Evolutionary conservation across 1,140 invertebrate species (phyloP), one percentile per base, ranked within the genome.

Genomic region (Drosophila serrata): DNA sequence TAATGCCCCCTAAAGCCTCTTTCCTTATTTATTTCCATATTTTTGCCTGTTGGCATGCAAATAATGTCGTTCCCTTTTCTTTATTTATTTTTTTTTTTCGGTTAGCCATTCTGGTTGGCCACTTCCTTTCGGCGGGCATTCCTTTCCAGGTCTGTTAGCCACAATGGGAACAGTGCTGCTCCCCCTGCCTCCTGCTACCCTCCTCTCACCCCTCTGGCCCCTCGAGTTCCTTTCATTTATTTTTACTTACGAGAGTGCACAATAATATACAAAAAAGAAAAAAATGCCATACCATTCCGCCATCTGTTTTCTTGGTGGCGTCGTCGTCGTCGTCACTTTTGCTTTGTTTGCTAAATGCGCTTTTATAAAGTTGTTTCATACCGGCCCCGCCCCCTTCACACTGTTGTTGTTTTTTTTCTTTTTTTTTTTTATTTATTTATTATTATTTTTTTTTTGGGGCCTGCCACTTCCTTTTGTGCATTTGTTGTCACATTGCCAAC

Each of bases 341-440:
- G 82, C 79, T 82, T 86, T 86, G 82, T 86, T 86, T 82, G 79
- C 69, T 87, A 87, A 86, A 86, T 87, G 79, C 82, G 82, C 82
- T 86, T 86, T 86, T 86, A 87, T 79, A 82, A 79, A 79, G 57
- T 70, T 86, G 51, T 65, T 58, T 77, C 33, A 61, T 74, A 74
- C 60, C 33, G 19, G 39, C 35, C 39, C 61, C 49, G 46, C 60
- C 33, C 48, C 46, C 48, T 46, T 56, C 58, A 27, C n/a, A 19
- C 53, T 13, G 19, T 67, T 57, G 58, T 57, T 24, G 12, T n/a
- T 48, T 55, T 35, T 24, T 4, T 48, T 43, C 11, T 15, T 46
- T 29, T 39, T 33, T 27, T n/a, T 48, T 59, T 37, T 45, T 37
- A 42, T 64, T 49, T 45, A 15, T 29, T 43, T 59, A 12, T 33